Percentiles rank a stretch among this genome's conserved stretches.
Conservation (phyloP, 2,888 invertebrate genomes). For the Drosophila bunnanda region DNA sequence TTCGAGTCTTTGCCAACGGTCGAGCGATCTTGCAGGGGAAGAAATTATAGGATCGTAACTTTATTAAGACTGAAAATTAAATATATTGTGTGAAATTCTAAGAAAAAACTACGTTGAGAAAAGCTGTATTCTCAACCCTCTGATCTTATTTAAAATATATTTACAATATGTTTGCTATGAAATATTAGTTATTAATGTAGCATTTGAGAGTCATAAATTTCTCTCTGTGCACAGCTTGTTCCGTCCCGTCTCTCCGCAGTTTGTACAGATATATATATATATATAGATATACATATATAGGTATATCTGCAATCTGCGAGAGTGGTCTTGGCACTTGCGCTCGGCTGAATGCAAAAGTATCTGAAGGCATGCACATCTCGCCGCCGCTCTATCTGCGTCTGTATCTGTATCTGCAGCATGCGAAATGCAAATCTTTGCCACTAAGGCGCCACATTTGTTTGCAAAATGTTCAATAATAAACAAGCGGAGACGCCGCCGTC, state of each 20-base stretch:
- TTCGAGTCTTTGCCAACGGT: slow-evolving; percentile 57
- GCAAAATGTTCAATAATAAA: slow-evolving; percentile 69
- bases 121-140: neutral
- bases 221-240: slow-evolving; percentile 5
- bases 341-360: slow-evolving; percentile 43
- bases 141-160: neutral
- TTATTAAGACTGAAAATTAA: too few relatives aligned
- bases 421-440: slow-evolving; percentile 55
- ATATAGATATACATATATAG: neutral
- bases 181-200: neutral
- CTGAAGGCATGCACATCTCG: slow-evolving; percentile 37
- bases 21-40: slow-evolving; percentile 50
- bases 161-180: neutral
- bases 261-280: slow-evolving; percentile 1
- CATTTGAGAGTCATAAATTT: neutral
- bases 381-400: slow-evolving; percentile 6
- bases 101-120: neutral
- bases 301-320: slow-evolving; percentile 31
- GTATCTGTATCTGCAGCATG: slow-evolving; percentile 38
- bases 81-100: neutral
- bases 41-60: neutral
- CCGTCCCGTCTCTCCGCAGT: slow-evolving; percentile 22
- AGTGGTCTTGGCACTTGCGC: slow-evolving; percentile 27
- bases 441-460: slow-evolving; percentile 62
- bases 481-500: slow-evolving; percentile 52